Base-by-base conservation (phyloP, 2,888 invertebrate genomes). In the Griposia aprilina region DNA sequence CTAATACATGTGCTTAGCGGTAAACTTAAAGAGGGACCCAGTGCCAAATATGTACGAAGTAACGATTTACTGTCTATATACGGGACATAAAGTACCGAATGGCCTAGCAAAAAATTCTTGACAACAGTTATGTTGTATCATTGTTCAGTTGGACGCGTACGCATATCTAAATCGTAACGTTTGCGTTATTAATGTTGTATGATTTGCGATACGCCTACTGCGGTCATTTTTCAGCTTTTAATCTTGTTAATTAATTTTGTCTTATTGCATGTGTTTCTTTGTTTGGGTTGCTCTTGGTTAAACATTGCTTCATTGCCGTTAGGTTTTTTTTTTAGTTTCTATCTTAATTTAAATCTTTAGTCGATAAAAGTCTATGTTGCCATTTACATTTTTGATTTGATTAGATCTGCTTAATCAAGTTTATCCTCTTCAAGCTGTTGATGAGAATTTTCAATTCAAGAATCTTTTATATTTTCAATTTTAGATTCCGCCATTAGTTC, bases 1-100 rank as follows among this genome's bases (percentile, higher is more conserved):
- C 92, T 94, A 95, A 94, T 94, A 94, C 95, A 94, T 92, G 93
- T 95, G 94, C 94, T 96, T 94, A 95, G 95, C 95, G 94, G 96
- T 94, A 93, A 92, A 93, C 88, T 92, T 93, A 94, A 95, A 95
- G 94, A 93, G 88, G 92, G 90, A 89, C 87, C 91, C 94, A 90
- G 94, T 96, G 96, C 96, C 96, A 96, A 96, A 97, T 95, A 95
- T 94, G 96, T 93, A 90, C 87, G 91, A 89, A 90, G 91, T 93
- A 94, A 94, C 95, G 94, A 95, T 95, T 95, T 93, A 93, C 91
- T 80, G 83, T 69, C 95, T 95, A 88, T 95, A 94, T 95, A 95
- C 88, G 95, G 96, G 84, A 87, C 90, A 94, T 94, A 96, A 95
- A 95, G 94, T 90, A 90, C 95, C 95, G 94, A 94, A 88, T 81